These are phyloP conservation scores for Sebastiscus tertius DNA, from an alignment of 2,797 vertebrate species.

Conservation along the genomic window DNA sequence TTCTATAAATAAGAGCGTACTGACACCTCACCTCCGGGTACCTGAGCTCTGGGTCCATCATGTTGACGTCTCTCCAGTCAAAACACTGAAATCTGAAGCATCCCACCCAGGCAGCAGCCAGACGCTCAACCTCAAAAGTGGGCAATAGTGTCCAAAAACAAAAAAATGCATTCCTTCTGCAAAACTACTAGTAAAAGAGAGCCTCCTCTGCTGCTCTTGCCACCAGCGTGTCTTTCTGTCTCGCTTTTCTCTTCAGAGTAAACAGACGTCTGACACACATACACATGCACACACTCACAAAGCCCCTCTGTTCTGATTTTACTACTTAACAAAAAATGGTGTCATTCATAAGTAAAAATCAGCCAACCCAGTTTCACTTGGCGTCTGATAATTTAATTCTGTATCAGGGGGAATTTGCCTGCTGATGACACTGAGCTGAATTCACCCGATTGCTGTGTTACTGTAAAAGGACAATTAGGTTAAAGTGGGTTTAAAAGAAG, in stretches of 20 bases:
- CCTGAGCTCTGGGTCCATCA: conserved; percentile 72
- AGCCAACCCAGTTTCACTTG: conserved; percentile 71
- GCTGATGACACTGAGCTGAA: conserved; percentile 20
- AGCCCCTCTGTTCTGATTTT: conserved; percentile 60
- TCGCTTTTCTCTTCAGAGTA: conserved; percentile 52
- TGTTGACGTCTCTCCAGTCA: conserved; percentile 15
- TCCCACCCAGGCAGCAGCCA: not conserved
- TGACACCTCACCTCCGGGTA: conserved; percentile 68
- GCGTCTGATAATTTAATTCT: conserved; percentile 57
- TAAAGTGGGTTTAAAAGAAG: not conserved
- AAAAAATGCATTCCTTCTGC: not conserved
- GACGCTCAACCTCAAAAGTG: not conserved
- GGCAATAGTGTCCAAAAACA: not conserved
- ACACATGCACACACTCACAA: conserved; percentile 26
- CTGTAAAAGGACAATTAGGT: not conserved
- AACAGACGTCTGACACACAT: conserved; percentile 56
- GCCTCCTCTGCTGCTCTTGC: conserved; percentile 15
- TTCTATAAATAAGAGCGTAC: conserved; percentile 21
- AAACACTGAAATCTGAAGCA: conserved; percentile 4
- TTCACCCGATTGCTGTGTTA: conserved; percentile 10
- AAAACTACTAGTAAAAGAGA: not conserved
- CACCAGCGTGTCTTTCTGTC: conserved; percentile 33
- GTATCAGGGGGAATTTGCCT: conserved; percentile 36
- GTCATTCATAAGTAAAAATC: conserved; percentile 70
- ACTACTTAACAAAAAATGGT: conserved; percentile 61